Base-by-base conservation (phyloP, 37 sponge, comb jelly and placozoan species). In the Ephydatia muelleri region DNA sequence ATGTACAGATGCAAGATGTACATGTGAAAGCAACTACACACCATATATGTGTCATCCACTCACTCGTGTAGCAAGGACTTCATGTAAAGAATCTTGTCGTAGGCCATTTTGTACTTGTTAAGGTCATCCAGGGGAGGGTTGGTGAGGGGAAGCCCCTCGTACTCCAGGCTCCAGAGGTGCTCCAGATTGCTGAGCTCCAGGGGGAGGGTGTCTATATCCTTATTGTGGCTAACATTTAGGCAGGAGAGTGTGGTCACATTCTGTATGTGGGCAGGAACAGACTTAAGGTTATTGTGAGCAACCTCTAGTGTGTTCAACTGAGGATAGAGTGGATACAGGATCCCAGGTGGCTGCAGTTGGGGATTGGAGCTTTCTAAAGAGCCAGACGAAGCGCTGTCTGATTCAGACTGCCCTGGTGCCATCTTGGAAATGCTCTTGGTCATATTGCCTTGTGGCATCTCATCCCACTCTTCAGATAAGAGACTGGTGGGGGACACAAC, bases 11-110 rank as follows among this genome's bases (percentile, higher is more conserved):
- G 37, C 5, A 74, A 34, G 49, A 28, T 70, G 49, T 2, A 31
- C 32, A 43, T n/a, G 19, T 16, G 8, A 14, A 26, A 3, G n/a
- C 26, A 71, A 16, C 0, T 36, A 11, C 35, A 64, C 77, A 28
- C 65, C 8, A 19, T 57, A 0, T 38, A 30, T 9, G 8, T 39
- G n/a, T 25, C 75, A 16, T 27, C 0, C 26, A 83, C 93, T 93
- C 39, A 93, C 93, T 90, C 86, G 38, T 94, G 92, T 34, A 94
- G 78, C 23, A 94, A 84, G 2, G 95, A 88, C 43, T 73, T 83
- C 92, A 94, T 91, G 82, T 83, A 94, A 43, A 86, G 79, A 16
- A 94, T 88, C 79, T 94, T 94, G 36, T 91, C 92, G 1, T 89
- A 66, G 49, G 90, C 89, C 25, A 82, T 67, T 12, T 76, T 72